Conservation (phyloP, 2,797 vertebrate genomes). For the Epinephelus malabaricus region DNA sequence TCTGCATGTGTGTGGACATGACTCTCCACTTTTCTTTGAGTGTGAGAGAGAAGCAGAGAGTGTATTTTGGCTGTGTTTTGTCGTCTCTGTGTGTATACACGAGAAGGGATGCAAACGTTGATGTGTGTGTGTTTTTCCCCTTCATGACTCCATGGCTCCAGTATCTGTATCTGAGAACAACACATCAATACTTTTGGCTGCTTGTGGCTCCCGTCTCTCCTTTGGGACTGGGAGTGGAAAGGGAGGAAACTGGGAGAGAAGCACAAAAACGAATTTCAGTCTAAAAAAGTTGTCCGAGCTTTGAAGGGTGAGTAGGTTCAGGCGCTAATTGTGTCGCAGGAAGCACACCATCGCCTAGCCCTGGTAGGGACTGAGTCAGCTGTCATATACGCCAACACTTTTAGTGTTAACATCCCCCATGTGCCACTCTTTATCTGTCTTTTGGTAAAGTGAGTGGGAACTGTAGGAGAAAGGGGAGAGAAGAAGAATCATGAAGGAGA, state of each 20-base stretch:
- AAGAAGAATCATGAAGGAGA: neutral
- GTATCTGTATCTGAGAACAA: slow-evolving; percentile 48
- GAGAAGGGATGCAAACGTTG: neutral
- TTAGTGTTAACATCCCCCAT: neutral
- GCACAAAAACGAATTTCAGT: slow-evolving; percentile 13
- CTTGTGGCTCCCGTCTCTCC: slow-evolving; percentile 46
- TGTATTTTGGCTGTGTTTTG: neutral
- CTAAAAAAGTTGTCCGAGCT: neutral
- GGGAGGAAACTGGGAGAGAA: slow-evolving; percentile 43
- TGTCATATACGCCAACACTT: neutral
- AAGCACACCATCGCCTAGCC: slow-evolving; percentile 4
- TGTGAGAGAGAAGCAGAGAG: neutral
- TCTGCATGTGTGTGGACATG: neutral
- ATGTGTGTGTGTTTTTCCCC: slow-evolving; percentile 40
- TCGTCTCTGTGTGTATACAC: slow-evolving; percentile 28
- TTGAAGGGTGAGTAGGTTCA: neutral
- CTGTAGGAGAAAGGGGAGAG: neutral
- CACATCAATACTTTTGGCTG: slow-evolving; percentile 55
- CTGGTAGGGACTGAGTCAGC: slow-evolving; percentile 3
- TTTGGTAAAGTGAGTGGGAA: slow-evolving; percentile 11
- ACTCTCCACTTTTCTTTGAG: neutral
- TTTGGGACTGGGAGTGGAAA: slow-evolving; percentile 58
- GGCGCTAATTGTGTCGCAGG: slow-evolving; percentile 28
- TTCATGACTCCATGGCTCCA: slow-evolving; percentile 27
- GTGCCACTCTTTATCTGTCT: slow-evolving; percentile 3